phyloP scores from a whole-genome alignment of 2,888 invertebrate genomes.

The Pachliopta kotzebuea region DNA sequence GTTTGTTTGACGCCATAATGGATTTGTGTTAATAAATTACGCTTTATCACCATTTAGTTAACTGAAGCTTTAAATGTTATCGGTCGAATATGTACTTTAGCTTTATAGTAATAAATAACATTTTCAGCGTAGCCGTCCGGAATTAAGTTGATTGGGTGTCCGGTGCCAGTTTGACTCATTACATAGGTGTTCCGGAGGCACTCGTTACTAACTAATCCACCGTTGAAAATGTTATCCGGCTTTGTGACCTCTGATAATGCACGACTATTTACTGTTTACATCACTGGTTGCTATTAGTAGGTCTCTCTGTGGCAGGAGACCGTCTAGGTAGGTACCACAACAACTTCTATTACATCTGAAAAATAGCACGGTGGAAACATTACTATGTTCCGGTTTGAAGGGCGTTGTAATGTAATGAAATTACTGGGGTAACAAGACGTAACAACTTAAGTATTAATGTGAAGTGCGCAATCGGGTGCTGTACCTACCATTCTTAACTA shows the following conservation, averaged over 20 bases:
- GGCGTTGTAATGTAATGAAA: too few species aligned
- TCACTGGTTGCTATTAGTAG: too few species aligned
- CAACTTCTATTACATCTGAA: too few species aligned
- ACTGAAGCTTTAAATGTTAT: not conserved
- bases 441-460: too few species aligned
- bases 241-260: not conserved
- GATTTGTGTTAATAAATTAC: not conserved
- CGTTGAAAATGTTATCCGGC: not conserved
- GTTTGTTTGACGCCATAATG: not conserved
- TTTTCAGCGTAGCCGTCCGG: not conserved
- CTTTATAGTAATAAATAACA: not conserved
- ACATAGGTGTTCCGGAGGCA: constrained; percentile 1
- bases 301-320: too few species aligned
- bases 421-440: too few species aligned
- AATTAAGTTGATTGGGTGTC: constrained; percentile 17
- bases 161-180: constrained; percentile 9
- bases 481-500: too few species aligned
- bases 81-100: not conserved
- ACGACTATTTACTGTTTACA: not conserved
- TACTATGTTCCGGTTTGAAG: too few species aligned
- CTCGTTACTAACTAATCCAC: not conserved
- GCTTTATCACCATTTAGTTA: not conserved
- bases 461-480: too few species aligned
- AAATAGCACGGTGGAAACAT: too few species aligned
- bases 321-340: too few species aligned